phyloP scores from a whole-genome alignment of 2,888 invertebrate species.

The Tryphoninae sp. region DNA sequence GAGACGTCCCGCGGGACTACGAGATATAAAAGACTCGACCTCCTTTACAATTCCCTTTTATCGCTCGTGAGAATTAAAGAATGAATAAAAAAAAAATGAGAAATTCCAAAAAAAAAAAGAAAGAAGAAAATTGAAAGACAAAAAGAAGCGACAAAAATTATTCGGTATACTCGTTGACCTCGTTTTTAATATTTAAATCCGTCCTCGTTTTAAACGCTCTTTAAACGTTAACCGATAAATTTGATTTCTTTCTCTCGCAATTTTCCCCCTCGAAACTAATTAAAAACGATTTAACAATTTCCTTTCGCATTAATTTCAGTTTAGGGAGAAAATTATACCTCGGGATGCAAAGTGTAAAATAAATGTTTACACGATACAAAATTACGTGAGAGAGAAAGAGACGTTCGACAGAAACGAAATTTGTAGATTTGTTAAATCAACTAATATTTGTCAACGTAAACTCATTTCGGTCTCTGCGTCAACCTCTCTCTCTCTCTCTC shows the following conservation, averaged over 20 bases:
- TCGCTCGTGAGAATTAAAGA: slow-evolving; percentile 21
- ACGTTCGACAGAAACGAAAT: not conserved
- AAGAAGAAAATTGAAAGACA: too few relatives aligned
- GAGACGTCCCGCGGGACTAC: slow-evolving; percentile 61
- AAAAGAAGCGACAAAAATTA: not conserved
- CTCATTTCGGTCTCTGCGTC: slow-evolving; percentile 34
- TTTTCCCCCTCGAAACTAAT: too few relatives aligned
- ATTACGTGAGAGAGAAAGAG: not conserved
- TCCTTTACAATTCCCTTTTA: slow-evolving; percentile 38
- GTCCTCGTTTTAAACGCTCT: not conserved
- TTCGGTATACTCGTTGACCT: slow-evolving; percentile 24
- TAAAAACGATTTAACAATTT: too few relatives aligned
- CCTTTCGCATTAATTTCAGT: not conserved
- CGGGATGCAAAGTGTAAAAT: not conserved
- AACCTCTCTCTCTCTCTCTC: slow-evolving; percentile 7
- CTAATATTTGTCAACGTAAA: slow-evolving; percentile 62
- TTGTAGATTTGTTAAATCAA: slow-evolving; percentile 56
- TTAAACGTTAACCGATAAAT: not conserved
- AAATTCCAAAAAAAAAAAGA: too few relatives aligned
- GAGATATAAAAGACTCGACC: slow-evolving; percentile 50
- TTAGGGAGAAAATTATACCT: slow-evolving; percentile 3
- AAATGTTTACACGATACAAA: slow-evolving; percentile 30
- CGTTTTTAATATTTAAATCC: not conserved
- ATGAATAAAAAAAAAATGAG: slow-evolving; percentile 4
- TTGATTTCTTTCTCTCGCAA: not conserved